Evolutionary conservation across 2,113 vertebrate genomes (phyloP).

Genomic region (Planiliza haematocheilus): DNA sequence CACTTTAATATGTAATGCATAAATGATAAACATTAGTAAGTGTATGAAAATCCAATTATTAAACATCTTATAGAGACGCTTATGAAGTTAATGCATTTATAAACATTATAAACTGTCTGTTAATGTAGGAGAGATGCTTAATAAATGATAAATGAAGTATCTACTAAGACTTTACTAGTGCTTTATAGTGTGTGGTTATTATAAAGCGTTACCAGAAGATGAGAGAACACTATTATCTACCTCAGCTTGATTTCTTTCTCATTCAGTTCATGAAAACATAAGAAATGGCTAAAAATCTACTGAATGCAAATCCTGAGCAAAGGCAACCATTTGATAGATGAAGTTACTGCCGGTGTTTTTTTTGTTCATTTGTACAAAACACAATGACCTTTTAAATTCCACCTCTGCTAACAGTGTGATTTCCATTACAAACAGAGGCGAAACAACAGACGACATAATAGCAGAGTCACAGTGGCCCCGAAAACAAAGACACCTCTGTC

Average conservation of each 20-base stretch:
- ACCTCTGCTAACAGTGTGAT: constrained; percentile 12
- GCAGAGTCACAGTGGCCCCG: not conserved
- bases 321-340: not conserved
- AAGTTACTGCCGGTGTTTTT: not conserved
- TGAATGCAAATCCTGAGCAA: not conserved
- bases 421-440: constrained; percentile 26
- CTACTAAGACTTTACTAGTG: no score
- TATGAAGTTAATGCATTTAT: no score
- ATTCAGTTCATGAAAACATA: constrained; percentile 5
- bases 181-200: no score
- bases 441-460: not conserved
- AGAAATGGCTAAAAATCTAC: constrained; percentile 7
- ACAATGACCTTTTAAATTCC: constrained; percentile 30
- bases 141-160: no score
- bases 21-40: no score
- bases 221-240: constrained; percentile 36
- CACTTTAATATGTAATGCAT: no score
- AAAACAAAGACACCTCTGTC: constrained; percentile 16
- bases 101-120: no score
- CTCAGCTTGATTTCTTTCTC: constrained; percentile 12
- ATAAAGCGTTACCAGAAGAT: no score
- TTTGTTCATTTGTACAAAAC: constrained; percentile 3
- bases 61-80: no score
- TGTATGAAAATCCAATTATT: no score
- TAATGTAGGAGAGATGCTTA: no score